Percentiles rank a stretch among this genome's conserved stretches.
phyloP scores from a whole-genome alignment of 2,888 invertebrate genomes.

The Synergus itoensis region DNA sequence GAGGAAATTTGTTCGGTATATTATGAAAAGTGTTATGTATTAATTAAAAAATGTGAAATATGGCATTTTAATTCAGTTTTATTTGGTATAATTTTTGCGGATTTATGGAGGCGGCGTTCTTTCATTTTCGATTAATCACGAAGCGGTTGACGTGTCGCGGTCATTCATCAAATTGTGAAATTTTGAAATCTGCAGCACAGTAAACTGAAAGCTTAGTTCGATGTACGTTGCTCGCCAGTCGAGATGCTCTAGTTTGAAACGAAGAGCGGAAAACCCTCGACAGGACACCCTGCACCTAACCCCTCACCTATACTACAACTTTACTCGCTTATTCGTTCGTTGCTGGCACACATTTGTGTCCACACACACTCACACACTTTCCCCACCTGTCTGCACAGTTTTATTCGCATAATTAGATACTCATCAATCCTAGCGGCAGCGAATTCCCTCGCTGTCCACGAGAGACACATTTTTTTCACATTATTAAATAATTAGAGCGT shows the following conservation, averaged over 20 bases:
- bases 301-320: slow-evolving; percentile 30
- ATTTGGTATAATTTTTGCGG: not conserved
- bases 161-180: slow-evolving; percentile 69
- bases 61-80: not conserved
- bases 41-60: slow-evolving; percentile 1
- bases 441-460: slow-evolving; percentile 55
- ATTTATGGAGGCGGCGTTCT: slow-evolving; percentile 41
- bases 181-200: slow-evolving; percentile 66
- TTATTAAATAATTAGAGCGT: slow-evolving; percentile 19
- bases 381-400: slow-evolving; percentile 55
- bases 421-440: slow-evolving; percentile 66
- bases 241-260: slow-evolving; percentile 41
- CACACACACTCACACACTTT: not conserved
- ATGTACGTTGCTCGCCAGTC: slow-evolving; percentile 17
- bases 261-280: slow-evolving; percentile 30
- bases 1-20: not conserved
- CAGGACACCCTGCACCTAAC: slow-evolving; percentile 24
- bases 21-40: not conserved
- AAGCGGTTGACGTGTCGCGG: slow-evolving; percentile 51
- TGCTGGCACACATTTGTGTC: slow-evolving; percentile 9
- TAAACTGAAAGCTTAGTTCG: slow-evolving; percentile 60
- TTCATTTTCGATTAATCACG: slow-evolving; percentile 72
- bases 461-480: slow-evolving; percentile 44
- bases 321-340: slow-evolving; percentile 21
- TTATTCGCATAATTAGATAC: slow-evolving; percentile 71